Percentiles rank a stretch among this genome's conserved stretches.
Evolutionary conservation across 2,797 vertebrate species (phyloP).

Genomic region (Florisuga fusca): DNA sequence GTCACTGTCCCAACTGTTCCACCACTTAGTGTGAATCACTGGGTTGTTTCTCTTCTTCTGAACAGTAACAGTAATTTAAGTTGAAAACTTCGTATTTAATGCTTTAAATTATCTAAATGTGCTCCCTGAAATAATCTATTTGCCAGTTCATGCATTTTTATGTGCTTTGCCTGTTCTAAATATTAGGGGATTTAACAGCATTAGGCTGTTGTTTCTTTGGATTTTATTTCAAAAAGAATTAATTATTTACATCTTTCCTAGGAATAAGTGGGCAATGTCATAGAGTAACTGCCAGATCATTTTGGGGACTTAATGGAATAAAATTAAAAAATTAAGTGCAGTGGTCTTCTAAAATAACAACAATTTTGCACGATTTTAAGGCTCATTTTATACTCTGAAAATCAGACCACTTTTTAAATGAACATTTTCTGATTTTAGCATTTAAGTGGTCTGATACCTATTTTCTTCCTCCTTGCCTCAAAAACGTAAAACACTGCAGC

Average conservation of each 20-base stretch:
- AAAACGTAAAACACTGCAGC: neutral
- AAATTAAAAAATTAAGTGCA: neutral
- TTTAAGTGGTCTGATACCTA: neutral
- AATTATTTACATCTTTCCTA: neutral
- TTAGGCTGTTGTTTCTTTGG: slow-evolving; percentile 8
- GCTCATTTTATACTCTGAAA: neutral
- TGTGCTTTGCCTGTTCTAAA: slow-evolving; percentile 15
- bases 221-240: neutral
- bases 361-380: neutral
- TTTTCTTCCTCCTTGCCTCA: slow-evolving; percentile 3
- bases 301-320: neutral
- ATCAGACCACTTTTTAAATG: slow-evolving; percentile 1
- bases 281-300: neutral
- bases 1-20: neutral
- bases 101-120: neutral
- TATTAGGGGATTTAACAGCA: neutral
- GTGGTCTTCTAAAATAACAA: neutral
- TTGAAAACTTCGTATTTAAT: neutral
- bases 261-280: neutral
- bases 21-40: neutral
- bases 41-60: neutral
- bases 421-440: neutral
- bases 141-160: neutral
- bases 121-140: neutral
- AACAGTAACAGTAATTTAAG: neutral